Base-by-base conservation (phyloP, 2,888 invertebrate genomes). In the Hirtodrosophila trivittata region DNA sequence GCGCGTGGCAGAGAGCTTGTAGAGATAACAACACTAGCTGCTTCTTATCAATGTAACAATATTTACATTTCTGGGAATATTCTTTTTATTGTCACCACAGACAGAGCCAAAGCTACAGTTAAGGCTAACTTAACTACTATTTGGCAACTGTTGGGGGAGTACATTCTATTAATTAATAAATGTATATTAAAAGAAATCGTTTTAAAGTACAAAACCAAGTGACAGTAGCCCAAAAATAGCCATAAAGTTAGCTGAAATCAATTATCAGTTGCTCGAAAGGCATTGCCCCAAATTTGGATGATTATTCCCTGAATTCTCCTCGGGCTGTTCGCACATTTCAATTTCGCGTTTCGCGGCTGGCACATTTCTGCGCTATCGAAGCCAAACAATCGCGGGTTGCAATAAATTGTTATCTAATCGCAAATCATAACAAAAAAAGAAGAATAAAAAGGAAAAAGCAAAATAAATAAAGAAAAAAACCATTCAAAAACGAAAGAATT, bases 321-420 rank as follows among this genome's bases (percentile, higher is more conserved):
- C 52, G 38, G 14, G 10, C 26, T 26, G 16, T 26, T 21, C 38
- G 16, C 12, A 38, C 14, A 16, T 9, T 33, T 14, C 14, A 16
- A n/a, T 33, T 14, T 32, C 12, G 18, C 35, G 14, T 35, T 43
- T 46, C 18, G 60, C 60, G 28, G 46, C 46, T 67, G 54, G 55
- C 54, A 32, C 42, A 66, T 66, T 65, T 56, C 18, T 25, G 47
- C 70, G 65, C 76, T 75, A 73, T 75, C 76, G 50, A 63, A 54
- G 68, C 62, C 51, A 62, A 77, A 75, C 85, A 71, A 70, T 71
- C 65, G 63, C 46, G 45, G 60, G 52, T 77, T 81, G 85, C 87
- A 86, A 81, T 81, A 81, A 86, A 84, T 81, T 74, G 65, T 80
- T 80, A 80, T 80, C 80, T 80, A 86, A 80, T 80, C 80, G 74